Percentiles rank a stretch among this genome's conserved stretches.
These are phyloP conservation scores for Noctuana brunneofusca DNA, from an alignment of 2,888 invertebrate genomes.

Conservation along the genomic window DNA sequence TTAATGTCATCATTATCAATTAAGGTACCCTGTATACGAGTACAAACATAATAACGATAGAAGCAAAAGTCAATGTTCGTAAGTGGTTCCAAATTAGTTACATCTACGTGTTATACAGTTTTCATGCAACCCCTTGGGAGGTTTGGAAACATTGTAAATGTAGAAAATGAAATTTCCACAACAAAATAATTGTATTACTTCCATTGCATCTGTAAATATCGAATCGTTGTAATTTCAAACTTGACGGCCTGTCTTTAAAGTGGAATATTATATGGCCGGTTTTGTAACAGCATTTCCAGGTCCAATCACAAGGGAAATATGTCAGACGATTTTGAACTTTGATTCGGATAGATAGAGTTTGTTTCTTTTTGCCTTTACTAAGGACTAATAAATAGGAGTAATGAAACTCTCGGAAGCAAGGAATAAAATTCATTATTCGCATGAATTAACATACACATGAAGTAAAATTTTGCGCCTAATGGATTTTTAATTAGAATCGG, in stretches of 20 bases:
- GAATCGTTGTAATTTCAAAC: conserved; percentile 1
- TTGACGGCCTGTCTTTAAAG: background rate
- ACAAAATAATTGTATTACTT: conserved; percentile 15
- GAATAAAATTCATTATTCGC: conserved; percentile 17
- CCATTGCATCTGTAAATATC: conserved; percentile 11
- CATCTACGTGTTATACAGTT: background rate
- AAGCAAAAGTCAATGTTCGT: background rate
- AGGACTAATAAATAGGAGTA: conserved; percentile 10
- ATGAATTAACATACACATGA: conserved; percentile 11
- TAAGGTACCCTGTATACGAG: no score
- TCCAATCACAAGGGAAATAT: background rate
- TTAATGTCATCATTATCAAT: no score
- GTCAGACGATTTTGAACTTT: conserved; percentile 3
- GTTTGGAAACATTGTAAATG: conserved; percentile 1
- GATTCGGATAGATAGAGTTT: background rate
- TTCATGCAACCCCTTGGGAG: background rate
- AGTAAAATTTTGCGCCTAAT: conserved; percentile 7
- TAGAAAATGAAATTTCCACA: conserved; percentile 5
- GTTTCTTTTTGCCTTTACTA: background rate
- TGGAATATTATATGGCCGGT: background rate
- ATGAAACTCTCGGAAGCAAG: conserved; percentile 20
- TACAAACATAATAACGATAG: background rate
- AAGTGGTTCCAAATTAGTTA: background rate
- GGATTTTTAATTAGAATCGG: conserved; percentile 10
- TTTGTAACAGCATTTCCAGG: conserved; percentile 3